These are phyloP conservation scores for Saimiri boliviensis DNA, from an alignment of 2,113 vertebrate genomes.

Conservation along the genomic window DNA sequence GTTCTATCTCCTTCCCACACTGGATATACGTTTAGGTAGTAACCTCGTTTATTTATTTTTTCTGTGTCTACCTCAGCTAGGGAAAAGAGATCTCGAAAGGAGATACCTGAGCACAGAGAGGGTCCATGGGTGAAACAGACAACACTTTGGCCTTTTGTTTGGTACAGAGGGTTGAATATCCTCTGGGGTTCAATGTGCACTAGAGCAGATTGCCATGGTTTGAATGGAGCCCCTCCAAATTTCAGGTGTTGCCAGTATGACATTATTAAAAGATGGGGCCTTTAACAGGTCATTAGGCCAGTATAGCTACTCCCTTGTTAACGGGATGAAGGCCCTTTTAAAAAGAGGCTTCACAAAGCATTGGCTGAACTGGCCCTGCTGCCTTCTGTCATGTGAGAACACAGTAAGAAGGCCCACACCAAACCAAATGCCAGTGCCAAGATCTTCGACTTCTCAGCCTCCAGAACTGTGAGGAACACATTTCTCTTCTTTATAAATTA, in stretches of 20 bases:
- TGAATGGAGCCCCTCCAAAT: not conserved
- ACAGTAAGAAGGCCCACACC: not conserved
- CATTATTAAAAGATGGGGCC: not conserved
- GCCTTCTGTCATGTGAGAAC: not conserved
- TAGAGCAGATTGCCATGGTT: not conserved
- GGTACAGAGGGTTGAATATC: fast-evolving
- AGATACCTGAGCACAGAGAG: not conserved
- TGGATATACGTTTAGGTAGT: not conserved
- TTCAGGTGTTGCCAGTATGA: not conserved
- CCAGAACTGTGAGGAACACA: not conserved
- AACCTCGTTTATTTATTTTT: not conserved
- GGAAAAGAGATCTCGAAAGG: not conserved
- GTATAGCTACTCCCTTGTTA: fast-evolving
- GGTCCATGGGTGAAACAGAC: fast-evolving
- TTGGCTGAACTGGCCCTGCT: not conserved
- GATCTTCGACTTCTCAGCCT: not conserved
- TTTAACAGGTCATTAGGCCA: not conserved
- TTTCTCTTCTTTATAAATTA: not conserved
- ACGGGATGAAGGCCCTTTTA: not conserved
- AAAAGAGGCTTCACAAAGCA: not conserved
- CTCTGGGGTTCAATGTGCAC: not conserved
- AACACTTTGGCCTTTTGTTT: not conserved
- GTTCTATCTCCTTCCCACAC: not conserved
- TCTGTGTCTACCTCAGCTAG: not conserved
- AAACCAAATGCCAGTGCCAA: fast-evolving